phyloP scores from a whole-genome alignment of 2,113 vertebrate genomes.

The Ammodytes dubius region DNA sequence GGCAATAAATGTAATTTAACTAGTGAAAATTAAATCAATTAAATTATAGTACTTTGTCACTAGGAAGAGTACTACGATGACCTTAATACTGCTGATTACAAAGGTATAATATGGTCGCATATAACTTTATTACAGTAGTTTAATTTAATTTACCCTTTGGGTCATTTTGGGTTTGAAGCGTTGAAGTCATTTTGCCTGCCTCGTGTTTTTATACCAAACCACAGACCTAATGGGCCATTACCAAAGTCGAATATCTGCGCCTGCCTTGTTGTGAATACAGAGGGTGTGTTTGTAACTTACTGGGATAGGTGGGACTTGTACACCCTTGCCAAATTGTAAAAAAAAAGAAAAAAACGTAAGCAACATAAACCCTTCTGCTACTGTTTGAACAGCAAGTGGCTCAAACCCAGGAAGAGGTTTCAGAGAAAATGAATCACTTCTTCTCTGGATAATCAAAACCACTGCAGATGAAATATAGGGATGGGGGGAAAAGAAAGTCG shows the following conservation, averaged over 20 bases:
- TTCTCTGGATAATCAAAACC: slow-evolving; percentile 36
- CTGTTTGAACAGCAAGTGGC: slow-evolving; percentile 51
- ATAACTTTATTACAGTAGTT: not conserved
- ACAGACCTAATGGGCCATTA: slow-evolving; percentile 21
- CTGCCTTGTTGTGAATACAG: slow-evolving; percentile 52
- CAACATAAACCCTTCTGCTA: slow-evolving; percentile 46
- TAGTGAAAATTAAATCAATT: not conserved
- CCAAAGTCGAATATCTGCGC: slow-evolving; percentile 41
- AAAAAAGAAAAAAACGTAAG: not conserved
- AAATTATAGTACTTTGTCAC: not conserved
- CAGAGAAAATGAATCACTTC: slow-evolving; percentile 42
- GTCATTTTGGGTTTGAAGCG: slow-evolving; percentile 3
- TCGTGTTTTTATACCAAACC: not conserved
- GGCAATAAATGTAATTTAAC: not conserved
- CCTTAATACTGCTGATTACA: not conserved
- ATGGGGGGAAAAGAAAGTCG: slow-evolving; percentile 14
- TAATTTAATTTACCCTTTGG: not conserved
- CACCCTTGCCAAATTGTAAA: slow-evolving; percentile 33
- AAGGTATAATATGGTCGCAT: not conserved
- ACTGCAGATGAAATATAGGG: slow-evolving; percentile 44
- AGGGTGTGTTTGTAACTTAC: slow-evolving; percentile 23
- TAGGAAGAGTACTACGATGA: not conserved
- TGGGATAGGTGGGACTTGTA: slow-evolving; percentile 17
- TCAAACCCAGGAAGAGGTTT: slow-evolving; percentile 33
- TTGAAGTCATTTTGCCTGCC: slow-evolving; percentile 1